Base-by-base conservation (phyloP, 2,797 vertebrate genomes). In the Geotrypetes seraphini region DNA sequence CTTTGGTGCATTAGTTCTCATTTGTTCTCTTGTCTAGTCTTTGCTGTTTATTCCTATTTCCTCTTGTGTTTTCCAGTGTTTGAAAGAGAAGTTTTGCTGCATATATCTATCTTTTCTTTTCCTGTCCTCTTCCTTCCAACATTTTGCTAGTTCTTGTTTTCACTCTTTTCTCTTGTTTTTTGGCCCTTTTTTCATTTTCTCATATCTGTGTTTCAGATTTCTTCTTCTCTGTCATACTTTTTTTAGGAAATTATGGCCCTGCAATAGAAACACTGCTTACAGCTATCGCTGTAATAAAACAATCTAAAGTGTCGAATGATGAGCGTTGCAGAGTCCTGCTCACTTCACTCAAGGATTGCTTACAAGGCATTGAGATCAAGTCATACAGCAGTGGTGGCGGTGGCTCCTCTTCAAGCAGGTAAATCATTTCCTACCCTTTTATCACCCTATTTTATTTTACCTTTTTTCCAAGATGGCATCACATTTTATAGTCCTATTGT, bases 231-330 rank as follows among this genome's bases (percentile, higher is more conserved):
- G 0, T 1, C 4, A n/a, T 9, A 17, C 3, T 12, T n/a, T n/a
- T n/a, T n/a, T 5, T 65, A 96, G 93, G 89, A 17, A 88, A 96
- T 44, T 78, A 88, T 52, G 75, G 77, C 10, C 81, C 87, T 1
- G 86, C 92, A n/a, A 96, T 93, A 43, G 93, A 97, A 78, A 96
- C 93, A 1, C 75, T 96, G 31, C 76, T 95, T 40, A 96, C 92
- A 1, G 92, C 94, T 44, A 95, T 95, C 14, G 89, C 92, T 0
- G 88, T 96, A 47, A 94, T 97, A 65, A 96, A 93, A 56, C 91
- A 97, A 77, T 97, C 94, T 5, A 87, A 85, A 10, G 91, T 96
- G 5, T 89, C 81, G 25, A 74, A 59, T 7, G 90, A 97, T 12
- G 89, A 93, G 47, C 86, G 91, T 8, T 96, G 92, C 68, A 82